Conservation (phyloP, 92 coral and sea anemone genomes). For the Porites evermanni region DNA sequence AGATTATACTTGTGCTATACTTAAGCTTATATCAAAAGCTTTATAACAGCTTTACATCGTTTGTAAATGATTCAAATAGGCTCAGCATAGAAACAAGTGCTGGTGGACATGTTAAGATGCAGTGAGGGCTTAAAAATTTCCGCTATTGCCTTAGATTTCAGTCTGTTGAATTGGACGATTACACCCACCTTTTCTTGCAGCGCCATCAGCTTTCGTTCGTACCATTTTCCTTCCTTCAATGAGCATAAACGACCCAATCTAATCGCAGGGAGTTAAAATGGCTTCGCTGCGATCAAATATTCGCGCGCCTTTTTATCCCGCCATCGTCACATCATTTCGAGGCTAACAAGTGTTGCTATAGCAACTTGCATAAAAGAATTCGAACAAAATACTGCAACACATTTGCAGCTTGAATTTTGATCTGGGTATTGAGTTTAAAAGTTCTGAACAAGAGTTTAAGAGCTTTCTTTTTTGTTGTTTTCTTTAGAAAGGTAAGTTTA, state of each 20-base stretch:
- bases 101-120: too few species aligned
- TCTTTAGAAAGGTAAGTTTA: constrained; percentile 4
- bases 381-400: not conserved
- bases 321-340: constrained; percentile 17
- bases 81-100: not conserved
- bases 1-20: too few species aligned
- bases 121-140: not conserved
- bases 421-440: not conserved
- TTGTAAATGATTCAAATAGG: not conserved
- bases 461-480: not conserved
- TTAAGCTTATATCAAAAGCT: too few species aligned
- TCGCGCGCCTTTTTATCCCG: constrained; percentile 52
- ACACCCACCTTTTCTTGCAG: constrained; percentile 71
- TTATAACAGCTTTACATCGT: too few species aligned
- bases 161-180: not conserved
- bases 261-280: not conserved
- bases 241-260: not conserved
- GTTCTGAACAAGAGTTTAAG: not conserved
- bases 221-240: constrained; percentile 62
- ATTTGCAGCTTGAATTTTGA: not conserved
- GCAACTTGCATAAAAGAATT: constrained; percentile 3
- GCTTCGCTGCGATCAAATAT: constrained; percentile 24
- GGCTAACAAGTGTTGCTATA: constrained; percentile 27
- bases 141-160: not conserved
- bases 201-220: constrained; percentile 81